Evolutionary conservation across 2,113 vertebrate species (phyloP), one percentile per base, ranked within the genome.

Genomic region (Syngnathus floridae): DNA sequence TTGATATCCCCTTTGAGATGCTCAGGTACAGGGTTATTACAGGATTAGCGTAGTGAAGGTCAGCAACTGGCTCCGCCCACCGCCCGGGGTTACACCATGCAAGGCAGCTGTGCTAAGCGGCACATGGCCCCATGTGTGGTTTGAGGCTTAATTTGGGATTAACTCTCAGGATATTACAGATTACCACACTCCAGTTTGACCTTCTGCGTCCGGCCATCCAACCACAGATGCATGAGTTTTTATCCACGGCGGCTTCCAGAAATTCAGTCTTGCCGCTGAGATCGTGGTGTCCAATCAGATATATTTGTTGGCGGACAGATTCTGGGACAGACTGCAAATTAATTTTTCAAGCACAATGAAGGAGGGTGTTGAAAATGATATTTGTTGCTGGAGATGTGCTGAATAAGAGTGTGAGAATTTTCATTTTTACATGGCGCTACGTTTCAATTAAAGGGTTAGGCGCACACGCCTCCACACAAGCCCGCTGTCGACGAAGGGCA

Each of bases 131-230:
- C 48, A 11, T 80, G 73, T 82, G 76, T 64, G 72, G 66, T 62
- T 51, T 54, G 64, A 62, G 62, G 82, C 70, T 87, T 85, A 77
- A 84, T 84, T 82, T 79, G 71, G 73, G 86, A 84, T 86, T 82
- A 86, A 76, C 73, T 71, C 73, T 71, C 71, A 67, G 77, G 75
- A 75, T 73, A 77, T 83, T 73, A 76, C 75, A 82, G 83, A 86
- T 87, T 84, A 82, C 72, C 62, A 69, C 80, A 67, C 62, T 77
- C 76, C n/a, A 58, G n/a, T 72, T 69, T 76, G 83, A 87, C 82
- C 82, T 77, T 73, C 66, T 60, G 67, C 38, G 70, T 75, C 73
- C 65, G 19, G 66, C 68, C 76, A 46, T 51, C 55, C 74, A 35
- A 55, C n/a, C 38, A 48, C 45, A 69, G 67, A 72, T 54, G 74